A percentile compares a stretch with the other conserved stretches of the same genome.
Evolutionary conservation across 2,888 invertebrate species (phyloP).

Genomic region (Baronia brevicornis): DNA sequence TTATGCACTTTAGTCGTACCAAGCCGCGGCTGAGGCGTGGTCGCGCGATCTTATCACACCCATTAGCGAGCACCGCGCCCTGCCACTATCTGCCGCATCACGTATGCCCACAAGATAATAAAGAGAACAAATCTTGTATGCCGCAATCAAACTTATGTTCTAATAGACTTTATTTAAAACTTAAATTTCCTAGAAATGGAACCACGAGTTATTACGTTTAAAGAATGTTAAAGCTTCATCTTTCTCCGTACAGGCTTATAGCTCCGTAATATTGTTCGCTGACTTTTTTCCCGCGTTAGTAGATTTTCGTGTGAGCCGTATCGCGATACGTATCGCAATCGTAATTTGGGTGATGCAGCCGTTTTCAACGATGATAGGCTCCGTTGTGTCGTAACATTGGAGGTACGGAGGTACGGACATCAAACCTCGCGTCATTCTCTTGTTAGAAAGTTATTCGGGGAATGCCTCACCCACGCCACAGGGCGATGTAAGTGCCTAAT

Average conservation of each 20-base stretch:
- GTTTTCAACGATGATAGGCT: constrained; percentile 57
- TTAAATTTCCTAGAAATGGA: too few relatives aligned
- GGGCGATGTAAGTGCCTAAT: constrained; percentile 48
- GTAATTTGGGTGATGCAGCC: constrained; percentile 66
- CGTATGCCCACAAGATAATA: constrained; percentile 32
- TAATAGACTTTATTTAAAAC: constrained; percentile 19
- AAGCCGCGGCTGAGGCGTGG: constrained; percentile 52
- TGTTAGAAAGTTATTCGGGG: constrained; percentile 47
- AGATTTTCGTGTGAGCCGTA: constrained; percentile 36
- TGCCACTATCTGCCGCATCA: constrained; percentile 60
- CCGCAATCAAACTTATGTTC: constrained; percentile 22
- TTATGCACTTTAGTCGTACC: constrained; percentile 17
- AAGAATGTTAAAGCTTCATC: constrained; percentile 41
- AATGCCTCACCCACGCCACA: constrained; percentile 51
- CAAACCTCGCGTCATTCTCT: constrained; percentile 47
- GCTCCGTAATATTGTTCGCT: constrained; percentile 40
- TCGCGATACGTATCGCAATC: constrained; percentile 38
- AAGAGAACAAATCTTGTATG: constrained; percentile 31
- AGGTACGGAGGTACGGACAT: constrained; percentile 29
- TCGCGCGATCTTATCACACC: constrained; percentile 63
- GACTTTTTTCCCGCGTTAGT: constrained; percentile 46
- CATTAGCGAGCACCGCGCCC: constrained; percentile 68
- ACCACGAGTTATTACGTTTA: too few relatives aligned
- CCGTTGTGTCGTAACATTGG: constrained; percentile 21
- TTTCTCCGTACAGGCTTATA: constrained; percentile 37